Conservation (phyloP, 2,113 vertebrate species). For the Varanus salvator region DNA sequence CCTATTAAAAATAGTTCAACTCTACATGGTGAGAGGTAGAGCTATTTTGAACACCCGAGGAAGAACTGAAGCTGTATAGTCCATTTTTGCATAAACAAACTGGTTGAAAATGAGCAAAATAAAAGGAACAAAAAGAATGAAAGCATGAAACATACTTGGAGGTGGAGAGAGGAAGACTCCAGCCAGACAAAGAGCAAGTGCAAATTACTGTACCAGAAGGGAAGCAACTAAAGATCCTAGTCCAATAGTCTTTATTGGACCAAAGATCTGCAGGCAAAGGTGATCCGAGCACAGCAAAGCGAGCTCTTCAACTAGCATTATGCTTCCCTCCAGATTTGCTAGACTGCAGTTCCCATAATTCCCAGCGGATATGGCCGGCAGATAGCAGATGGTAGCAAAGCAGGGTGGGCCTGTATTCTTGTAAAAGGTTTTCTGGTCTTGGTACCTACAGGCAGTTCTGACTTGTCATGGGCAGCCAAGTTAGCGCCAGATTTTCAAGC, state of each 20-base stretch:
- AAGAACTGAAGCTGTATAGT: background rate
- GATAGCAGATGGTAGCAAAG: background rate
- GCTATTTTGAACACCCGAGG: background rate
- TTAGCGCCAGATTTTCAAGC: background rate
- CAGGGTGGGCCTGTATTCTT: too few relatives aligned
- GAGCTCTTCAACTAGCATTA: fast-evolving
- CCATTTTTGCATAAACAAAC: background rate
- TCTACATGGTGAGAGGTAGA: background rate
- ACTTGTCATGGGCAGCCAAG: background rate
- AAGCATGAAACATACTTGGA: background rate
- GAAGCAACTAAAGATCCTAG: background rate
- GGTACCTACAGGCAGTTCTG: background rate
- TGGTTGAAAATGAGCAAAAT: background rate
- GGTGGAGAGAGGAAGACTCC: background rate
- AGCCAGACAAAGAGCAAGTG: background rate
- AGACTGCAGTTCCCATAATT: too few relatives aligned
- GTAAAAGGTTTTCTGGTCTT: background rate
- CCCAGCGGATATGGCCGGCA: too few relatives aligned
- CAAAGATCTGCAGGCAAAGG: background rate
- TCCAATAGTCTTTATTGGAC: too few relatives aligned
- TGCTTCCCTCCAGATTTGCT: too few relatives aligned
- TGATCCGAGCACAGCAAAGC: background rate
- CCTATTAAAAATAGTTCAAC: background rate
- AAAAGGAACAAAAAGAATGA: background rate
- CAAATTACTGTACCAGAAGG: background rate